A percentile compares a stretch with the other conserved stretches of the same genome.
Conservation (phyloP, 2,888 invertebrate genomes). For the Eupithecia centaureata region DNA sequence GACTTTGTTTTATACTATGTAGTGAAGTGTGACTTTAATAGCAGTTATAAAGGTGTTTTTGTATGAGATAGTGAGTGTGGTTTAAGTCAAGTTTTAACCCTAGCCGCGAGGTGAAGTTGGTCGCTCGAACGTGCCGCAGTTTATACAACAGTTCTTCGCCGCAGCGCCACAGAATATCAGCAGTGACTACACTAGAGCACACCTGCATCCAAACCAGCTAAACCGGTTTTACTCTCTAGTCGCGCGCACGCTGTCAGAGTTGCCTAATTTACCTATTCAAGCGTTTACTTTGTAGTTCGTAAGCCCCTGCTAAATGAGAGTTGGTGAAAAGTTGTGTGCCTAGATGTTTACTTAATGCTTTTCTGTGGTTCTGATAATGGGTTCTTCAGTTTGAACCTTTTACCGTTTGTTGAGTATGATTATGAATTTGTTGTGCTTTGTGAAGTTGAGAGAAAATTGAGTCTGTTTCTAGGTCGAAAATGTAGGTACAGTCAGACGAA, state of each 20-base stretch:
- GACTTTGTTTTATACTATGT: no score
- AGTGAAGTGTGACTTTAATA: no score
- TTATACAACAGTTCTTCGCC: conserved; percentile 2
- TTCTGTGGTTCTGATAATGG: conserved; percentile 3
- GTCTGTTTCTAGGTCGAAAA: no score
- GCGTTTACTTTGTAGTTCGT: conserved; percentile 32
- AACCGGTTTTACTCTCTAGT: conserved; percentile 78
- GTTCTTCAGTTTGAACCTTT: not conserved
- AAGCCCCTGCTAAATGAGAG: conserved; percentile 21
- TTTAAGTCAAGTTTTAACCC: not conserved
- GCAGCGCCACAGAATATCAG: conserved; percentile 21
- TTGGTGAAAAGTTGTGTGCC: conserved; percentile 6
- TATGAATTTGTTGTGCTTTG: not conserved
- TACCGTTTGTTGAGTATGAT: not conserved
- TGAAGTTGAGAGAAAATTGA: no score
- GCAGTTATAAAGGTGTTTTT: no score
- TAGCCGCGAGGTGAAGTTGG: not conserved
- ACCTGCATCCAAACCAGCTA: conserved; percentile 79
- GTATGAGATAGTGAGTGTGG: no score
- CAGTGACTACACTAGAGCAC: conserved; percentile 44
- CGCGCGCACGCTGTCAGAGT: conserved; percentile 49
- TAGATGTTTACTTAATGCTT: conserved; percentile 1
- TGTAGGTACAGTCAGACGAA: no score
- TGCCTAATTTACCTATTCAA: conserved; percentile 45
- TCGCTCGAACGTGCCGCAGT: not conserved